phyloP scores from a whole-genome alignment of 2,797 vertebrate genomes.

The Cossypha heuglini region DNA sequence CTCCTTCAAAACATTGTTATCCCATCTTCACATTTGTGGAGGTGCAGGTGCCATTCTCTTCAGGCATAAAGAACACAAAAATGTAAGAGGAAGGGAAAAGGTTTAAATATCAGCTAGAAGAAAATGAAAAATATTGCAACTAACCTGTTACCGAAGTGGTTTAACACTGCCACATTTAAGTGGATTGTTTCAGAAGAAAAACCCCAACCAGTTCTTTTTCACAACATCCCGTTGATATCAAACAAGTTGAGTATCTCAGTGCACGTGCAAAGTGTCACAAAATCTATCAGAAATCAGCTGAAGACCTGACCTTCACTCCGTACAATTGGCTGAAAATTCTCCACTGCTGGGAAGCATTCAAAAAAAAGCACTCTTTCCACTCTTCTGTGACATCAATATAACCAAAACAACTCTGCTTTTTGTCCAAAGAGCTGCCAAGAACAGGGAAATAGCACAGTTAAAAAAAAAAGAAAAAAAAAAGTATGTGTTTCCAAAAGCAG shows the following conservation, averaged over 20 bases:
- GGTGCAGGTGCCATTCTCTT: not conserved
- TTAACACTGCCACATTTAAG: not conserved
- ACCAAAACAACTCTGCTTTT: not conserved
- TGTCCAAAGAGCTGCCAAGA: not conserved
- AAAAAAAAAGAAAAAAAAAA: not conserved
- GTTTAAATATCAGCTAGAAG: not conserved
- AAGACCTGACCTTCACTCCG: not conserved
- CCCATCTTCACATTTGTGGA: not conserved
- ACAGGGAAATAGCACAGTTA: not conserved
- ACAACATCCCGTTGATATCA: not conserved
- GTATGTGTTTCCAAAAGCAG: not conserved
- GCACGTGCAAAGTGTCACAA: not conserved
- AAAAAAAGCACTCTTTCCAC: not conserved
- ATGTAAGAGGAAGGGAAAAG: not conserved
- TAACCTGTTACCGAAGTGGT: not conserved
- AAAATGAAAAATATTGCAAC: not conserved
- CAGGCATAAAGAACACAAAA: not conserved
- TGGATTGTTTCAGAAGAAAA: not conserved
- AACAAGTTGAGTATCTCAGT: not conserved
- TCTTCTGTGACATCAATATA: not conserved
- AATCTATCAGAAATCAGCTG: not conserved
- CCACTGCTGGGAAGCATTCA: not conserved
- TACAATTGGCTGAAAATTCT: not conserved
- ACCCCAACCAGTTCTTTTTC: not conserved
- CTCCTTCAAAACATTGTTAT: not conserved